These are phyloP conservation scores for Danaus melanippus DNA, from an alignment of 1,140 invertebrate species.

Conservation along the genomic window DNA sequence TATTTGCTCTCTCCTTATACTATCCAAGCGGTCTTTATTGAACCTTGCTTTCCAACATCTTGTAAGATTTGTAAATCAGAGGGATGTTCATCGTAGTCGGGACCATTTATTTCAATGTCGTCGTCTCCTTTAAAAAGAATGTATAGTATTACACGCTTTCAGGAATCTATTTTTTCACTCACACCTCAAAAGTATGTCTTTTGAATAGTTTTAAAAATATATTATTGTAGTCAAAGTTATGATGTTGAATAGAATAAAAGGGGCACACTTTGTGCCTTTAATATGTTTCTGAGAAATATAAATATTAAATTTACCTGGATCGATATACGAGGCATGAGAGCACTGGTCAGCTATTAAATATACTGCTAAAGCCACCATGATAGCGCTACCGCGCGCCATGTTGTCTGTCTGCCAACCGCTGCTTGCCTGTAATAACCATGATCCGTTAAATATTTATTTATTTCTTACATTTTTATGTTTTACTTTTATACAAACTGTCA, in stretches of 20 bases:
- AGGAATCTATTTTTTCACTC: no score
- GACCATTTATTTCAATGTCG: conserved; percentile 47
- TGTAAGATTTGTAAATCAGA: conserved; percentile 52
- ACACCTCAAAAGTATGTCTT: no score
- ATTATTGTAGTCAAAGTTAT: no score
- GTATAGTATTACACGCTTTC: no score
- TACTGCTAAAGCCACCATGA: conserved; percentile 57
- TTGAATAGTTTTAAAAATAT: no score
- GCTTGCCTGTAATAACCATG: conserved; percentile 33
- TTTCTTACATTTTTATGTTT: no score
- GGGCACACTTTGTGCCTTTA: no score
- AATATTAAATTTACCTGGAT: conserved; percentile 37
- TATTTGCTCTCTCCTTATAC: no score
- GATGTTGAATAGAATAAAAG: no score
- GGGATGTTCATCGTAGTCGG: conserved; percentile 55
- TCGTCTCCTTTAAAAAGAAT: conserved; percentile 45
- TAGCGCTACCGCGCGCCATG: conserved; percentile 61
- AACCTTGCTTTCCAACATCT: conserved; percentile 62
- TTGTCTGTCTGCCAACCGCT: conserved; percentile 45
- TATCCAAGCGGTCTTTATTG: background rate
- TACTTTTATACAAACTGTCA: no score
- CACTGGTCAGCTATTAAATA: conserved; percentile 49
- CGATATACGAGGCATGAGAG: conserved; percentile 53
- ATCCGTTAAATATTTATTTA: no score
- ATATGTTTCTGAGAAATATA: no score